Percentiles rank a stretch among this genome's conserved stretches.
Conservation (phyloP, 1,140 invertebrate species). For the Streblospio benedicti region DNA sequence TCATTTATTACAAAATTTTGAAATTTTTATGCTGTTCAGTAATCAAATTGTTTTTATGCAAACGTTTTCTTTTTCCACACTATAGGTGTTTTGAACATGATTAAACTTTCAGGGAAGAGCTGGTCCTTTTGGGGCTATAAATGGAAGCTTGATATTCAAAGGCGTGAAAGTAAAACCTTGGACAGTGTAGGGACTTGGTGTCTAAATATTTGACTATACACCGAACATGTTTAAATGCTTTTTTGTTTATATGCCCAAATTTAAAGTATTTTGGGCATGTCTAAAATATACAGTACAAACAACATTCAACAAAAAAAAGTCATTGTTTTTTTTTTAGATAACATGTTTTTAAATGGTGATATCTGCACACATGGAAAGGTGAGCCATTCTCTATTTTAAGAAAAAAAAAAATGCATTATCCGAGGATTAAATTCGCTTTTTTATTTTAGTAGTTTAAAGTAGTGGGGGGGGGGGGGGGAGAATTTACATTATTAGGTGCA, state of each 20-base stretch:
- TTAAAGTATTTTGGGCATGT: neutral
- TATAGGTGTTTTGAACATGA: neutral
- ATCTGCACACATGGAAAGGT: conserved; percentile 58
- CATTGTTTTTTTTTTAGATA: conserved; percentile 46
- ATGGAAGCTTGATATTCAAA: conserved; percentile 64
- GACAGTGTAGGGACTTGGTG: conserved; percentile 54
- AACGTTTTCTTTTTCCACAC: neutral
- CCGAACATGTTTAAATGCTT: conserved; percentile 3
- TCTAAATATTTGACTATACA: too few relatives aligned
- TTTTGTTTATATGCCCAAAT: conserved; percentile 4
- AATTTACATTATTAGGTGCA: too few relatives aligned
- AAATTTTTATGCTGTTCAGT: too few relatives aligned
- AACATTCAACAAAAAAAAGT: conserved; percentile 1
- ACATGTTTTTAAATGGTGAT: conserved; percentile 65
- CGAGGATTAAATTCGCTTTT: too few relatives aligned
- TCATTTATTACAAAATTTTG: neutral
- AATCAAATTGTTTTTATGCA: neutral
- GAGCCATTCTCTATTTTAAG: conserved; percentile 11
- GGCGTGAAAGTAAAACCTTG: conserved; percentile 47
- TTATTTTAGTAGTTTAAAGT: too few relatives aligned
- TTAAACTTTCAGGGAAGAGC: conserved; percentile 53
- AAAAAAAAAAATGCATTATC: too few relatives aligned
- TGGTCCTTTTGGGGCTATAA: conserved; percentile 61
- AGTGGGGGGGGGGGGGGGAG: too few relatives aligned
- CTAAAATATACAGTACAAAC: neutral